Evolutionary conservation across 2,113 vertebrate species (phyloP).

Genomic region (Hypomesus transpacificus): DNA sequence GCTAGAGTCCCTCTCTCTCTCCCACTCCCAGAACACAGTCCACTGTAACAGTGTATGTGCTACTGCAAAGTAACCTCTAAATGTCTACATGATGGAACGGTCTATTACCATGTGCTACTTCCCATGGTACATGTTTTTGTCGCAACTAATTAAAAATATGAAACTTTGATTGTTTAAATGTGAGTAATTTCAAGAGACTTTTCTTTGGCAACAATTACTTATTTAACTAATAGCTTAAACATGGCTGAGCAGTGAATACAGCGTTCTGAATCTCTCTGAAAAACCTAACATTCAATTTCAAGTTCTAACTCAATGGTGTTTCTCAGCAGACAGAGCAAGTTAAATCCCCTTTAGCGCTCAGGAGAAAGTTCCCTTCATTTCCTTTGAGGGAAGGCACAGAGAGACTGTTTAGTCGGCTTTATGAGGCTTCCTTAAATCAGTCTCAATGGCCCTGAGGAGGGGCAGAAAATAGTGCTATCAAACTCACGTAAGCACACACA

Average conservation of each 20-base stretch:
- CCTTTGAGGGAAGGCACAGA: constrained; percentile 27
- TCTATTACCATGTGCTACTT: not conserved
- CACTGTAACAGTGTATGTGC: no score
- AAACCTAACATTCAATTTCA: constrained; percentile 30
- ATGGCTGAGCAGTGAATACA: no score
- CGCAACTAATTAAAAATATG: not conserved
- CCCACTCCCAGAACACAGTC: not conserved
- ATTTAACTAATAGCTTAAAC: no score
- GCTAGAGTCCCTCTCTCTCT: constrained; percentile 15
- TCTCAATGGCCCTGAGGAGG: constrained; percentile 38
- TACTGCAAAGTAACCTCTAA: no score
- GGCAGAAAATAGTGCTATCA: constrained; percentile 15
- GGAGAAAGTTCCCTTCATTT: constrained; percentile 47
- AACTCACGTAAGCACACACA: constrained; percentile 11
- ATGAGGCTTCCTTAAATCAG: constrained; percentile 40
- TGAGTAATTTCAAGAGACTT: no score
- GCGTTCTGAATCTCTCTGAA: no score
- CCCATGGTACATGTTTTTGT: no score
- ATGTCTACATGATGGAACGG: not conserved
- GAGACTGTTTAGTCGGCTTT: constrained; percentile 43
- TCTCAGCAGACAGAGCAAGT: constrained; percentile 26
- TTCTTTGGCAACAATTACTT: no score
- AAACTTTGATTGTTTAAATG: not conserved
- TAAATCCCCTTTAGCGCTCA: constrained; percentile 34
- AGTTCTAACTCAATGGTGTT: constrained; percentile 43